A percentile compares a stretch with the other conserved stretches of the same genome.
phyloP scores from a whole-genome alignment of 2,888 invertebrate species.

The Drosophila lutescens region DNA sequence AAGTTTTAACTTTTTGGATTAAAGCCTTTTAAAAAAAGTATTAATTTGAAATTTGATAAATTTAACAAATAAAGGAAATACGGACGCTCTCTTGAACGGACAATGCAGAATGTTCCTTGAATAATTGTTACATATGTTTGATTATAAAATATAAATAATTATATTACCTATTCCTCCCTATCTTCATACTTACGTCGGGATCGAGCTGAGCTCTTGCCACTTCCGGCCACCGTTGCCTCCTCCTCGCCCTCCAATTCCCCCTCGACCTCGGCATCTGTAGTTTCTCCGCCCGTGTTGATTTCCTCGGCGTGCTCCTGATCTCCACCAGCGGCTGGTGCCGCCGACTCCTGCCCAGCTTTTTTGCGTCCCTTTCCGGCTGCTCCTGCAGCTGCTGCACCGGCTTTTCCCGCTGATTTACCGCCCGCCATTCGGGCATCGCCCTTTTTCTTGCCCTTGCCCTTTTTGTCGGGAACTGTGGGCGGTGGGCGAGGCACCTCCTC shows the following conservation, averaged over 20 bases:
- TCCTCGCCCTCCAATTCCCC: constrained; percentile 70
- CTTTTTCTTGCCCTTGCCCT: constrained; percentile 74
- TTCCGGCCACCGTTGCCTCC: constrained; percentile 62
- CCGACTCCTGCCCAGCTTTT: constrained; percentile 60
- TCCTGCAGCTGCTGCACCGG: neutral
- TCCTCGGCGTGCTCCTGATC: constrained; percentile 34
- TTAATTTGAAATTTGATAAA: no score
- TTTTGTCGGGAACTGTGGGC: constrained; percentile 81
- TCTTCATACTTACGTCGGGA: constrained; percentile 66
- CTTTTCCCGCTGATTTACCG: constrained; percentile 41
- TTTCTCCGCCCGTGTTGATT: constrained; percentile 50
- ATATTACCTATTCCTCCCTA: no score
- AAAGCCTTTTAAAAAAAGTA: no score
- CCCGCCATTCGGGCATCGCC: constrained; percentile 35
- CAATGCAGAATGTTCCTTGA: no score
- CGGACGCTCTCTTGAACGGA: no score
- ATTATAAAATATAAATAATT: no score
- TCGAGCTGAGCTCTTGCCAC: constrained; percentile 72
- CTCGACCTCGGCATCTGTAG: constrained; percentile 55
- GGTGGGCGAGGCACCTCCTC: constrained; percentile 86
- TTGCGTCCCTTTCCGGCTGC: constrained; percentile 39
- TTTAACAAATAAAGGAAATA: no score
- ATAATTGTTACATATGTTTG: no score
- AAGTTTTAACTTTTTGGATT: neutral
- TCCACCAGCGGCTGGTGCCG: constrained; percentile 13